Conservation (phyloP, 2,797 vertebrate genomes). For the Channallabes apus region DNA sequence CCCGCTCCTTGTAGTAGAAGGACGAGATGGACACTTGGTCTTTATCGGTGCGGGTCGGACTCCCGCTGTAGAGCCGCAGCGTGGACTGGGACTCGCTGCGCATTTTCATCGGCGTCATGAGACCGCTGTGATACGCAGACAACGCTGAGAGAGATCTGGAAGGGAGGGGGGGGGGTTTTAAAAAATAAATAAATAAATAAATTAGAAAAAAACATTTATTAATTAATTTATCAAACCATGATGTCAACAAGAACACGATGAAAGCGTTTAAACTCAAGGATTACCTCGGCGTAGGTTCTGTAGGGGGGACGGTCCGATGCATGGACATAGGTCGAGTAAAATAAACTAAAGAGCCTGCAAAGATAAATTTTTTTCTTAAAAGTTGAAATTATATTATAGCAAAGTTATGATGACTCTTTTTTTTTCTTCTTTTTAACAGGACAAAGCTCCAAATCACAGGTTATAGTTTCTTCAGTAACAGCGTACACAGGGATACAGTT, state of each 20-base stretch:
- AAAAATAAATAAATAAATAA: not conserved
- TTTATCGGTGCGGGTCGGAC: constrained; percentile 92
- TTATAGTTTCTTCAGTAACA: no score
- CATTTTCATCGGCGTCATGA: constrained; percentile 96
- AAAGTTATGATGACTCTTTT: no score
- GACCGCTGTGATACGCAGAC: constrained; percentile 93
- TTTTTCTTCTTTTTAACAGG: not conserved
- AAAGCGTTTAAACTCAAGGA: not conserved
- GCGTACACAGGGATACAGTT: not conserved
- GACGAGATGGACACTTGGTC: constrained; percentile 97
- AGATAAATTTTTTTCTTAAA: no score
- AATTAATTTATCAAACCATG: no score
- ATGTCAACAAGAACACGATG: not conserved
- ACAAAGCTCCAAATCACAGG: not conserved
- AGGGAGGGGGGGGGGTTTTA: no score
- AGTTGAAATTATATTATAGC: no score
- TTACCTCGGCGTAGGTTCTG: constrained; percentile 93
- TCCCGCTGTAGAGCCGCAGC: constrained; percentile 89
- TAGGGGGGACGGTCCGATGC: constrained; percentile 87
- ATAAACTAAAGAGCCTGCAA: constrained; percentile 88
- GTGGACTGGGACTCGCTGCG: constrained; percentile 89
- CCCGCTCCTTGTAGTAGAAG: constrained; percentile 98
- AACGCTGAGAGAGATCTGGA: constrained; percentile 90
- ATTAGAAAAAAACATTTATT: no score
- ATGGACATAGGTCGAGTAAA: constrained; percentile 95